Evolutionary conservation across 2,113 vertebrate species (phyloP).

Genomic region (Gavia stellata): DNA sequence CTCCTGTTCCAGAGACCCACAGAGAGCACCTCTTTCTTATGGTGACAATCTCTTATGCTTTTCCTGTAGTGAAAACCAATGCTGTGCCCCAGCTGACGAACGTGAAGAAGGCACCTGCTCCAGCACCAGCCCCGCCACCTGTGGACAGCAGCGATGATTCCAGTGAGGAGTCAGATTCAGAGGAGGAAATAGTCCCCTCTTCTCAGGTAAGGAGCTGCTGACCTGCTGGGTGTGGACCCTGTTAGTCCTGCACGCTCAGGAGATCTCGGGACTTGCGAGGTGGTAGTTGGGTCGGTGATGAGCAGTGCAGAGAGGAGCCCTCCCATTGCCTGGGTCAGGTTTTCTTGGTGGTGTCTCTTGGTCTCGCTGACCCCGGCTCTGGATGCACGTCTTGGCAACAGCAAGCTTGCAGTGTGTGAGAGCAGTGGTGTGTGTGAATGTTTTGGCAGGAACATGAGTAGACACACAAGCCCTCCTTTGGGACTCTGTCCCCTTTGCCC

Average conservation of each 20-base stretch:
- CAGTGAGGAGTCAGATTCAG: constrained; percentile 22
- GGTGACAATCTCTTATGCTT: not conserved
- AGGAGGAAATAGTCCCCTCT: constrained; percentile 27
- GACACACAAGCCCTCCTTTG: not conserved
- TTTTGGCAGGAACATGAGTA: not conserved
- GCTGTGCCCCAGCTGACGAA: not conserved
- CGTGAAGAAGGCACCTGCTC: not conserved
- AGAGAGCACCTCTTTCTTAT: not conserved
- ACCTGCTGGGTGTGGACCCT: rapidly evolving
- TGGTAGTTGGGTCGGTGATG: not conserved
- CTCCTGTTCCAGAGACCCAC: not conserved
- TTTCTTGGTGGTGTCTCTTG: rapidly evolving
- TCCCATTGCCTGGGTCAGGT: not conserved
- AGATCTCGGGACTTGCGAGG: not conserved
- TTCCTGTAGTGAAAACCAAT: constrained; percentile 11
- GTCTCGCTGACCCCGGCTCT: not conserved
- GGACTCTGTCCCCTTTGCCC: not conserved
- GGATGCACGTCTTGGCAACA: rapidly evolving
- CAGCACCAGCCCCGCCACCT: not conserved
- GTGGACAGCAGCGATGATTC: constrained; percentile 42
- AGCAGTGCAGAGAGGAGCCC: not conserved
- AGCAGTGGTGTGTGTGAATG: not conserved
- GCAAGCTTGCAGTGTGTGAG: not conserved
- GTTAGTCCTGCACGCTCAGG: rapidly evolving
- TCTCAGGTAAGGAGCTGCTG: not conserved